Base-by-base conservation (phyloP, 2,888 invertebrate genomes). In the Thera britannica region DNA sequence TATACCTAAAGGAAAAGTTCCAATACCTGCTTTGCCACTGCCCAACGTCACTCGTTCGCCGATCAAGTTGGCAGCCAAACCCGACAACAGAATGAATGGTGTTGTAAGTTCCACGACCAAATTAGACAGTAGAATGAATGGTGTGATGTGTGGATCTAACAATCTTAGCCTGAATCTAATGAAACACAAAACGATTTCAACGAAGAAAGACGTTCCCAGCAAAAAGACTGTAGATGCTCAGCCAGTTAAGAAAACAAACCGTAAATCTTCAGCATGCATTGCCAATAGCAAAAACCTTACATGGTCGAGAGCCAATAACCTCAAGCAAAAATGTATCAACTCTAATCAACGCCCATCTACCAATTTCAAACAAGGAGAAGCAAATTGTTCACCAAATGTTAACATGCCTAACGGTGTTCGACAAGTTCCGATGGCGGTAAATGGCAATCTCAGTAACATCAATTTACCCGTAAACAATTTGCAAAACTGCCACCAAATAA, bases 291-390 rank as follows among this genome's bases (percentile, higher is more conserved):
- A 92, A 82, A 93, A 93, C 68, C 79, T 93, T 44, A 90, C 92
- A 4, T 93, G 93, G 93, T 93, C 93, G 12, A 93, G 91, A 80
- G 93, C 90, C 52, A 93, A 92, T 72, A 93, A 93, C 74, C 81
- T 93, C 2, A 93, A 93, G 78, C 90, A 92, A 80, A 92, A 87
- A 70, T 90, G 90, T 77, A 76, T 81, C n/a, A 92, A 90, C 71
- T 74, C 85, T 38, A 77, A 80, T 60, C 81, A 81, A 67, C 84
- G 73, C 67, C 72, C 85, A 36, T 68, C 84, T 11, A 75, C 77
- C 2, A 85, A 80, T 66, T 83, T 72, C 73, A 75, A 83, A 58
- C 81, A 85, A 9, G 83, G 83, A 23, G 90, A 92, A 76, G 82
- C 85, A 3, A 88, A 86, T 69, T 81, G 92, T 75, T 83, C 93